phyloP scores from a whole-genome alignment of 2,888 invertebrate species.

The Hymenopus coronatus region DNA sequence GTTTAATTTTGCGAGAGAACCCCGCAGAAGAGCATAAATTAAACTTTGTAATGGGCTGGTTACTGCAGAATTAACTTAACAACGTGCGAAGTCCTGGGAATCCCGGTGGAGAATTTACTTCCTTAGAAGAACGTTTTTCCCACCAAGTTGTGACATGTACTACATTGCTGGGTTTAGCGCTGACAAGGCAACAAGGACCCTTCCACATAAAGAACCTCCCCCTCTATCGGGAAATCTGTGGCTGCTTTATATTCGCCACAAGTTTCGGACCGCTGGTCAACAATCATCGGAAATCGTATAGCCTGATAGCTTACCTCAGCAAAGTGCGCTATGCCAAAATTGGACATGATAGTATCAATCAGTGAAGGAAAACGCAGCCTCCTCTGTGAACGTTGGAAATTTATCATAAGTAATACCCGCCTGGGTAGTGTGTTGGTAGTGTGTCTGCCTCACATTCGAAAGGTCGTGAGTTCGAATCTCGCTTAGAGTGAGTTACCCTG shows the following conservation, averaged over 20 bases:
- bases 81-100: too few species aligned
- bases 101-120: not conserved
- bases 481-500: too few species aligned
- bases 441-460: too few species aligned
- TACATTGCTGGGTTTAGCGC: not conserved
- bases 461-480: too few species aligned
- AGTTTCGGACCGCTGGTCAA: not conserved
- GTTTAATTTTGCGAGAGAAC: too few species aligned
- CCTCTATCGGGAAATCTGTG: not conserved
- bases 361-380: not conserved
- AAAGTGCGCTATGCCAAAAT: not conserved
- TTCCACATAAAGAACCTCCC: not conserved
- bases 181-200: not conserved
- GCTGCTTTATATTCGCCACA: not conserved
- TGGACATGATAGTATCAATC: not conserved
- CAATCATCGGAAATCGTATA: not conserved
- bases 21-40: too few species aligned
- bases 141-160: not conserved
- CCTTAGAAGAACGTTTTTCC: not conserved
- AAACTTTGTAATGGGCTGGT: too few species aligned
- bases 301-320: not conserved
- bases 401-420: too few species aligned
- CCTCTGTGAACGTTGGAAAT: too few species aligned
- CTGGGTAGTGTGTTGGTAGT: too few species aligned
- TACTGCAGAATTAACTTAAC: too few species aligned